Evolutionary conservation across 2,888 invertebrate species (phyloP).

Genomic region (Lycocerus yunnanus): DNA sequence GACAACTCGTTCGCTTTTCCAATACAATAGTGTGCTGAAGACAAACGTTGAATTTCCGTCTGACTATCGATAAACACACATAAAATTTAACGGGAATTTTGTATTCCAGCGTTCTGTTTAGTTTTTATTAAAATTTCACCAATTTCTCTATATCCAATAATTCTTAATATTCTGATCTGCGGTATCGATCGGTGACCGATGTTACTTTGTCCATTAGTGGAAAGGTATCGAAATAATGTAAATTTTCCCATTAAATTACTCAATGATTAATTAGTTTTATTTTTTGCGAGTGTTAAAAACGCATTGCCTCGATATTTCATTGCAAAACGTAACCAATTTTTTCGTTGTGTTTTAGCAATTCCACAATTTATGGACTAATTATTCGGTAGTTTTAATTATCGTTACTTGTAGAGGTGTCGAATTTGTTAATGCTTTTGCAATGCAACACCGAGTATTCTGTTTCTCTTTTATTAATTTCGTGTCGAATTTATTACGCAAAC

Average conservation of each 20-base stretch:
- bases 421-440: not conserved
- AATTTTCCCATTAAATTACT: not conserved
- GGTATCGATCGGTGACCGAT: not conserved
- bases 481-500: not conserved
- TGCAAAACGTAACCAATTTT: not conserved
- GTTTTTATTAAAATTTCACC: not conserved
- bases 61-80: conserved; percentile 15
- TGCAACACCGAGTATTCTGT: not conserved
- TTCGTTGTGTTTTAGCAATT: not conserved
- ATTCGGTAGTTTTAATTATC: not conserved
- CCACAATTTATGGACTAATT: not conserved
- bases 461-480: not conserved
- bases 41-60: conserved; percentile 17
- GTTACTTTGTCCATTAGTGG: not conserved
- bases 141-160: not conserved
- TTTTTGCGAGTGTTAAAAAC: not conserved
- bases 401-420: not conserved
- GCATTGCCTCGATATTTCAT: not conserved
- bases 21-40: conserved; percentile 22
- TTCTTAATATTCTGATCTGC: not conserved
- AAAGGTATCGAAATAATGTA: not conserved
- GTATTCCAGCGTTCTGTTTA: not conserved
- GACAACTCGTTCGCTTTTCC: conserved; percentile 30
- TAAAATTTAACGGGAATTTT: conserved; percentile 3
- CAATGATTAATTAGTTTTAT: not conserved